Conservation (phyloP, 2,888 invertebrate species). For the Eupithecia exiguata region DNA sequence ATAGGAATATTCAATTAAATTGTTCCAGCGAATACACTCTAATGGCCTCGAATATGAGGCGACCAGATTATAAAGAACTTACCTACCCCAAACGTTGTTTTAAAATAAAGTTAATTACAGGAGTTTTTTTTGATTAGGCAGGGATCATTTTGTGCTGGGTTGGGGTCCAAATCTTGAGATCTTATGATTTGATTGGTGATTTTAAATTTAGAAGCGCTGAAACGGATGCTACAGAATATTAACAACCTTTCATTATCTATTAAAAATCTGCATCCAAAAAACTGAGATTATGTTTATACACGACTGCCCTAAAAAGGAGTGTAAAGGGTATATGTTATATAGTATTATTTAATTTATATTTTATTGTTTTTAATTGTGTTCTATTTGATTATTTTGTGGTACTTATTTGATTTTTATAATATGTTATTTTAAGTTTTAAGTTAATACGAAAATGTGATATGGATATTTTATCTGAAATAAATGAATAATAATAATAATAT, state of each 20-base stretch:
- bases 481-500: too few species aligned
- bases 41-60: conserved; percentile 63
- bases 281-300: not conserved
- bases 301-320: not conserved
- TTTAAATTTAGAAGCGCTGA: not conserved
- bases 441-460: too few species aligned
- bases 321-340: too few species aligned
- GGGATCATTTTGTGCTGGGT: conserved; percentile 27
- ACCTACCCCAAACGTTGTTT: conserved; percentile 14
- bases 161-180: conserved; percentile 11
- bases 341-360: too few species aligned
- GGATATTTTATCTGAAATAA: too few species aligned
- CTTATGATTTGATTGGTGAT: not conserved
- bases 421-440: too few species aligned
- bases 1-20: conserved; percentile 76
- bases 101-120: conserved; percentile 16
- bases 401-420: too few species aligned
- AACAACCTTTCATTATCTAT: not conserved
- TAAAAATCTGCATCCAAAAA: not conserved
- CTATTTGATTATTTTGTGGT: too few species aligned
- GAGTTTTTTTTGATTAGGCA: conserved; percentile 28
- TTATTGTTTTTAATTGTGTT: too few species aligned
- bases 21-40: conserved; percentile 64
- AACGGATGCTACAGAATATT: not conserved
- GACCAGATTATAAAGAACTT: conserved; percentile 48